phyloP scores from a whole-genome alignment of 2,113 vertebrate species.

The Mionectes macconnelli region DNA sequence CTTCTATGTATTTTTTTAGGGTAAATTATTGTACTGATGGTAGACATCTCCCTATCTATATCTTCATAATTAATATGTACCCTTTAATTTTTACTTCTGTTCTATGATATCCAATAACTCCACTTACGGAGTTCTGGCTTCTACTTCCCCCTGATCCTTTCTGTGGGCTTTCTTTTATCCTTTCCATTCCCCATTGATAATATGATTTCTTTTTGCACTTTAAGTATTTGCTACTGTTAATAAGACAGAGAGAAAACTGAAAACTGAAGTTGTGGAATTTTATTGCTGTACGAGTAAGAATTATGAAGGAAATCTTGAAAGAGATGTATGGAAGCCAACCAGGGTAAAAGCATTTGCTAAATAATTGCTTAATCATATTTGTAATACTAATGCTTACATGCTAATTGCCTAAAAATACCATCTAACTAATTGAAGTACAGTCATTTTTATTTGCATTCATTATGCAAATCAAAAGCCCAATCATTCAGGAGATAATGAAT shows the following conservation, averaged over 20 bases:
- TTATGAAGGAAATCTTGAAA: neutral
- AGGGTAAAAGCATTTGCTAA: neutral
- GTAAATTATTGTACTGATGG: neutral
- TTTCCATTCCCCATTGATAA: neutral
- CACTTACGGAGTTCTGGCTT: neutral
- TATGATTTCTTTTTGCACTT: neutral
- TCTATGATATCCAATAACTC: neutral
- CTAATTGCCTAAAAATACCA: constrained; percentile 18
- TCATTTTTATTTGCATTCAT: constrained; percentile 28
- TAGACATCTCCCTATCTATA: neutral
- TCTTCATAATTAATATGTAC: neutral
- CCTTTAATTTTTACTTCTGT: neutral
- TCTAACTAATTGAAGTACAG: neutral
- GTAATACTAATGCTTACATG: constrained; percentile 11
- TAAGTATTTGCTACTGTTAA: neutral
- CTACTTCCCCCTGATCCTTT: neutral
- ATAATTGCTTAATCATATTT: constrained; percentile 18
- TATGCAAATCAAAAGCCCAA: constrained; percentile 1
- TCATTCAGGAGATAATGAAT: constrained; percentile 10
- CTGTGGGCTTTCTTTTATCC: neutral
- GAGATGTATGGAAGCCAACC: neutral
- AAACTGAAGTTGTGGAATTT: neutral
- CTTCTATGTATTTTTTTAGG: neutral
- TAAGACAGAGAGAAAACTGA: neutral
- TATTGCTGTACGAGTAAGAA: neutral